These are phyloP conservation scores for Chrysopilus asiliformis DNA, from an alignment of 2,888 invertebrate species.

Conservation along the genomic window DNA sequence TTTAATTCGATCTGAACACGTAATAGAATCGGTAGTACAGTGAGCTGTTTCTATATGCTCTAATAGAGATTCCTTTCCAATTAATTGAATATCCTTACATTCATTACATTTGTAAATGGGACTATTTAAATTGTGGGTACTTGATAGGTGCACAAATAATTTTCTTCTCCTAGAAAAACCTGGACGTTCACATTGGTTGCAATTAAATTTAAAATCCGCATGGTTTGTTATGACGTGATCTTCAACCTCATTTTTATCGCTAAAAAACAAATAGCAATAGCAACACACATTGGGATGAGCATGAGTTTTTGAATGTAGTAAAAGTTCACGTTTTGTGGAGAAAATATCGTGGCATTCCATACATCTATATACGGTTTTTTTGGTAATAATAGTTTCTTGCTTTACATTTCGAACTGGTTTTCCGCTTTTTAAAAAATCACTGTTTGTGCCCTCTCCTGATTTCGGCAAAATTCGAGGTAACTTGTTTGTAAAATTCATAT, in stretches of 20 bases:
- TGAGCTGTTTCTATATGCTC: conserved; percentile 5
- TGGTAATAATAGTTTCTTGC: neutral
- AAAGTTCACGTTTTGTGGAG: conserved; percentile 16
- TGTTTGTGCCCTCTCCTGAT: neutral
- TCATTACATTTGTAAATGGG: conserved; percentile 16
- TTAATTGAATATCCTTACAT: conserved; percentile 3
- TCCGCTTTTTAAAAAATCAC: neutral
- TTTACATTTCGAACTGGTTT: neutral
- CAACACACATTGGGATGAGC: conserved; percentile 14
- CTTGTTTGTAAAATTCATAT: no score
- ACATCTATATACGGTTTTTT: conserved; percentile 17
- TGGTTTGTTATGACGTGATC: conserved; percentile 14
- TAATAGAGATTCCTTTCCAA: neutral
- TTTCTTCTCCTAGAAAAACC: conserved; percentile 15
- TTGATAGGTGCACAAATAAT: conserved; percentile 15
- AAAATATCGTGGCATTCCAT: conserved; percentile 16
- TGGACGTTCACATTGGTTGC: conserved; percentile 13
- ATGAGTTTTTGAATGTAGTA: conserved; percentile 15
- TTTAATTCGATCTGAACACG: neutral
- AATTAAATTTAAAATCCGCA: conserved; percentile 13
- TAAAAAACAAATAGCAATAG: conserved; percentile 17
- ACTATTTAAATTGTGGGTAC: conserved; percentile 11
- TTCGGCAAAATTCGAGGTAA: neutral
- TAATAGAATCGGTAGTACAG: neutral
- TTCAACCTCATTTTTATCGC: conserved; percentile 9